Evolutionary conservation across 2,113 vertebrate genomes (phyloP), one percentile per base, ranked within the genome.

Genomic region (Platysternon megacephalum): DNA sequence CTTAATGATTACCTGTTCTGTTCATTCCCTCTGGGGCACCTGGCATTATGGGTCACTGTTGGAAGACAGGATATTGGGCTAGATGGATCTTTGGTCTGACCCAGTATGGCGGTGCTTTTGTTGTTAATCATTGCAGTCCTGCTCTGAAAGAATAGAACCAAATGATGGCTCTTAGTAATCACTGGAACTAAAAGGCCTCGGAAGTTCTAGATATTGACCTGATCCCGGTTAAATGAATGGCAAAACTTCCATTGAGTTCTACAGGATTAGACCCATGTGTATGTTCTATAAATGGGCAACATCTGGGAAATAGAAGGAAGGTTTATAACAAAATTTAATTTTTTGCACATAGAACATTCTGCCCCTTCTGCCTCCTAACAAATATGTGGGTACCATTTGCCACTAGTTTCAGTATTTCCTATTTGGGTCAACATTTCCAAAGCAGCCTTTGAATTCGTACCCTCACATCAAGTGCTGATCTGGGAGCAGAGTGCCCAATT

Each of bases 191-290:
- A 76, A 74, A 53, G 39, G 2, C 42, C 49, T 79, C 9, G 5
- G 78, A 89, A 82, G 82, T 84, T 56, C 22, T 80, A 90, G 51
- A 53, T 35, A 3, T 48, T 93, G 88, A 22, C 22, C 32, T 83
- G 32, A 83, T 12, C 53, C 46, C 29, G 24, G 51, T n/a, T 48
- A 39, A 72, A 39, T 84, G 49, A 83, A 49, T 1, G 78, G 42
- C 53, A n/a, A 13, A 55, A 11, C 17, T n/a, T 39, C 61, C 81
- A 1, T 32, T 22, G 84, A 87, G 35, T 44, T 68, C 80, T 32
- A 2, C 48, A 85, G 53, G 39, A 88, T 32, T 4, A 11, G 53
- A 35, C 39, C 19, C 35, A 78, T 29, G 48, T 0, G 0, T 14
- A 3, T 87, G 2, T 3, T 32, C 32, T 90, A 85, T 6, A 81